A percentile compares a stretch with the other conserved stretches of the same genome.
Conservation (phyloP, 37 sponge, comb jelly and placozoan genomes). For the Theonella swinhoei region DNA sequence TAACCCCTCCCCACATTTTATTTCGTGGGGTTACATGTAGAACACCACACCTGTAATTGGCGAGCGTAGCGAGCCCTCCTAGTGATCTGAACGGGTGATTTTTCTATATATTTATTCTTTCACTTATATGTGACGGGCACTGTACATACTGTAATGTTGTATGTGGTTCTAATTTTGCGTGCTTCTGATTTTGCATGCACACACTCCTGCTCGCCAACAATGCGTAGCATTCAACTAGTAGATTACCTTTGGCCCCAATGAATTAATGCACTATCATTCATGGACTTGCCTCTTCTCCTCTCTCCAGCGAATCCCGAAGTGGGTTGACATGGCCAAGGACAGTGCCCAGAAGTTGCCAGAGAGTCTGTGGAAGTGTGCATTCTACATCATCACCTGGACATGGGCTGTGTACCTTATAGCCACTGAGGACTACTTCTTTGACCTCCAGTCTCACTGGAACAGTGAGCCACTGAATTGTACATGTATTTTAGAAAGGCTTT, state of each 20-base stretch:
- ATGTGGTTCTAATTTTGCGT: no score
- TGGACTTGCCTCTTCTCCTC: not conserved
- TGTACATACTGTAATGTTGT: no score
- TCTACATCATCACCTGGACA: conserved; percentile 42
- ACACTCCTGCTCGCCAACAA: no score
- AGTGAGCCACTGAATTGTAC: conserved; percentile 8
- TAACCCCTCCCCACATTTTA: no score
- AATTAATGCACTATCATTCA: not conserved
- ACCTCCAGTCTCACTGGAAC: conserved; percentile 58
- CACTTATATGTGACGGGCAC: no score
- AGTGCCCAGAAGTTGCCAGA: conserved; percentile 66
- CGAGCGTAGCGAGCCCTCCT: no score
- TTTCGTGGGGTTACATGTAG: no score
- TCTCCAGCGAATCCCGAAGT: conserved; percentile 58
- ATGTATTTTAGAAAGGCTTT: not conserved
- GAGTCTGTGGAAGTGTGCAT: conserved; percentile 58
- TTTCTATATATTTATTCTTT: no score
- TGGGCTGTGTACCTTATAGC: conserved; percentile 40
- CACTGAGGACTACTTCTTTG: conserved; percentile 42
- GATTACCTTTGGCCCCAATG: not conserved
- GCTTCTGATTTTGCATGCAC: no score
- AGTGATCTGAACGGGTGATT: no score
- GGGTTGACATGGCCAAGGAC: conserved; percentile 48
- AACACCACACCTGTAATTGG: no score
- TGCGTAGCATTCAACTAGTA: no score